phyloP scores from a whole-genome alignment of 2,113 vertebrate genomes.

The western clawed frog (Xenopus tropicalis) region DNA sequence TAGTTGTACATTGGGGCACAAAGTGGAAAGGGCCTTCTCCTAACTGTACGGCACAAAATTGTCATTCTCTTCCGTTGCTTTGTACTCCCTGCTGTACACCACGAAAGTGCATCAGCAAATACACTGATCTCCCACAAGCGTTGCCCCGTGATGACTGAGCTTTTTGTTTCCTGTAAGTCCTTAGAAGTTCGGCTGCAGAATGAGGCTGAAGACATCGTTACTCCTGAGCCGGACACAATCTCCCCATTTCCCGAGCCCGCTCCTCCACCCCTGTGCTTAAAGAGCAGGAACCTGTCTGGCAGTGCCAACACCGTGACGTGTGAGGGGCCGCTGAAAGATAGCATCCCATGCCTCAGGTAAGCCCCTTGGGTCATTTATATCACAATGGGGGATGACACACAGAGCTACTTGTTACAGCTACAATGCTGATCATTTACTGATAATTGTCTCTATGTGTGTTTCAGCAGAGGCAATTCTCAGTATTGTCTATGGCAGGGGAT shows the following conservation, averaged over 20 bases:
- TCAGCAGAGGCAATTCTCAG: too few relatives aligned
- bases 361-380: slow-evolving; percentile 20
- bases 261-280: slow-evolving; percentile 76
- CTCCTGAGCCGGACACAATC: slow-evolving; percentile 86
- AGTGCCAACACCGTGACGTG: slow-evolving; percentile 78
- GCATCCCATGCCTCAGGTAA: slow-evolving; percentile 87
- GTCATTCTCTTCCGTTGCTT: too few relatives aligned
- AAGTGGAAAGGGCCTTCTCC: too few relatives aligned
- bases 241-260: slow-evolving; percentile 78
- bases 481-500: too few relatives aligned
- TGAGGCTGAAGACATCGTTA: slow-evolving; percentile 87
- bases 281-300: slow-evolving; percentile 69
- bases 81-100: too few relatives aligned
- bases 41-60: too few relatives aligned
- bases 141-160: not conserved
- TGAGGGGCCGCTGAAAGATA: slow-evolving; percentile 79
- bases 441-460: too few relatives aligned
- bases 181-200: slow-evolving; percentile 88
- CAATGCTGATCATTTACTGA: slow-evolving; percentile 15
- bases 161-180: slow-evolving; percentile 64
- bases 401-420: not conserved
- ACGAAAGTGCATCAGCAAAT: too few relatives aligned
- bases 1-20: too few relatives aligned
- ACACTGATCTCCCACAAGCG: not conserved
- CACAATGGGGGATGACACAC: too few relatives aligned